Evolutionary conservation across 2,797 vertebrate species (phyloP).

Genomic region (Apogon talboti): DNA sequence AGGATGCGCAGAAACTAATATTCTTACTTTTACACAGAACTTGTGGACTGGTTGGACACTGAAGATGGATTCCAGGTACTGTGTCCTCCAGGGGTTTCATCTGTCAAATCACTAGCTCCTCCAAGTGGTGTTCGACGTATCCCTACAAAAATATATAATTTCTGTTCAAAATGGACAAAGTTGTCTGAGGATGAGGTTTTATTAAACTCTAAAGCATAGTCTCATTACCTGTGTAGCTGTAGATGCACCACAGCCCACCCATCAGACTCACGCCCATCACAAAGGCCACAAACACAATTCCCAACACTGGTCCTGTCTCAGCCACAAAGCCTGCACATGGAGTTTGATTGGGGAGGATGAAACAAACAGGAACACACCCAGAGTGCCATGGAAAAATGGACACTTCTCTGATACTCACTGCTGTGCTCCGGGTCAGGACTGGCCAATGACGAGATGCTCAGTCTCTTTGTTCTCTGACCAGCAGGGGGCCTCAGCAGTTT

Average conservation of each 20-base stretch:
- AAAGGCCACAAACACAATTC: constrained; percentile 85
- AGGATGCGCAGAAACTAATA: not conserved
- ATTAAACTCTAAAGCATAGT: not conserved
- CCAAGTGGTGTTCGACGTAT: not conserved
- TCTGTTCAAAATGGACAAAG: not conserved
- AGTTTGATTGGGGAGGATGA: not conserved
- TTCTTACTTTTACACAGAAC: constrained; percentile 67
- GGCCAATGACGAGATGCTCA: constrained; percentile 40
- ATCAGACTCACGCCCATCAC: constrained; percentile 84
- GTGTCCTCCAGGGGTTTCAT: constrained; percentile 13
- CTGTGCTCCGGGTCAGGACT: constrained; percentile 40
- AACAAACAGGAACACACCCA: not conserved
- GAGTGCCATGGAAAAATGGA: not conserved
- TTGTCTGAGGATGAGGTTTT: not conserved
- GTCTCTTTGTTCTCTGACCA: constrained; percentile 66
- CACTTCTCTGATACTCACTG: constrained; percentile 58
- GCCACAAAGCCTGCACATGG: constrained; percentile 57
- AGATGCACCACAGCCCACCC: constrained; percentile 86
- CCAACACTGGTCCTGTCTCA: constrained; percentile 74
- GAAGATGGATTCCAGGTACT: constrained; percentile 36
- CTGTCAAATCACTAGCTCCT: constrained; percentile 42
- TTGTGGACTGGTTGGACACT: constrained; percentile 62
- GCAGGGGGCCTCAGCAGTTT: constrained; percentile 51
- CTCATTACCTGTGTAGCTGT: constrained; percentile 82
- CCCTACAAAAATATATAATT: constrained; percentile 48